Percentiles rank a stretch among this genome's conserved stretches.
phyloP scores from a whole-genome alignment of 2,888 invertebrate species.

The Drosophila infuscata region DNA sequence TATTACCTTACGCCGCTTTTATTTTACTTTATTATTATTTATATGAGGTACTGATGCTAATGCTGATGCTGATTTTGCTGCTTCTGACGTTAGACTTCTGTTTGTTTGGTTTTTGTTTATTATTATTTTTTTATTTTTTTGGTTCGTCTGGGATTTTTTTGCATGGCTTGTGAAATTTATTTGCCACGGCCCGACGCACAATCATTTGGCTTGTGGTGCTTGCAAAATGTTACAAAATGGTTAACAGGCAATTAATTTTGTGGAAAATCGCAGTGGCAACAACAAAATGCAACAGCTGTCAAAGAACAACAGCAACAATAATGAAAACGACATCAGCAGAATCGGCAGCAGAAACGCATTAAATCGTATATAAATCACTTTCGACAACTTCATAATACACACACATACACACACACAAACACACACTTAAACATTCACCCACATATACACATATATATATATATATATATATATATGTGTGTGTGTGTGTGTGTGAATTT shows the following conservation, averaged over 20 bases:
- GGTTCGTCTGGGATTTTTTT: constrained; percentile 2
- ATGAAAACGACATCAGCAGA: constrained; percentile 13
- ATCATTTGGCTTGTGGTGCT: constrained; percentile 50
- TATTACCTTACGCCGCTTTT: constrained; percentile 47
- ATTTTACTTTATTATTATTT: constrained; percentile 52
- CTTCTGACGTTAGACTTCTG: not conserved
- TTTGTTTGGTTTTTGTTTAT: constrained; percentile 19
- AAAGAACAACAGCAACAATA: constrained; percentile 12
- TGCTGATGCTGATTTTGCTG: constrained; percentile 5
- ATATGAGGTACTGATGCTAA: constrained; percentile 25
- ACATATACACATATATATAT: not conserved
- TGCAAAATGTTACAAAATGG: constrained; percentile 53
- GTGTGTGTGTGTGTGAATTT: constrained; percentile 1
- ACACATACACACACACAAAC: not conserved
- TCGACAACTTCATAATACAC: constrained; percentile 33
- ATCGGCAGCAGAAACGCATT: constrained; percentile 39
- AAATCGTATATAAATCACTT: constrained; percentile 58
- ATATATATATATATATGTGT: not conserved
- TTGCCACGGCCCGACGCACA: constrained; percentile 20
- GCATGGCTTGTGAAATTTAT: constrained; percentile 36
- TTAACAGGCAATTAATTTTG: constrained; percentile 64
- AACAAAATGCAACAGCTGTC: constrained; percentile 30
- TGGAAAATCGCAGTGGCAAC: constrained; percentile 25
- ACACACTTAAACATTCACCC: not conserved
- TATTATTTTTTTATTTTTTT: constrained; percentile 17